Conservation (phyloP, 2,888 invertebrate genomes). For the Gibbula magus region DNA sequence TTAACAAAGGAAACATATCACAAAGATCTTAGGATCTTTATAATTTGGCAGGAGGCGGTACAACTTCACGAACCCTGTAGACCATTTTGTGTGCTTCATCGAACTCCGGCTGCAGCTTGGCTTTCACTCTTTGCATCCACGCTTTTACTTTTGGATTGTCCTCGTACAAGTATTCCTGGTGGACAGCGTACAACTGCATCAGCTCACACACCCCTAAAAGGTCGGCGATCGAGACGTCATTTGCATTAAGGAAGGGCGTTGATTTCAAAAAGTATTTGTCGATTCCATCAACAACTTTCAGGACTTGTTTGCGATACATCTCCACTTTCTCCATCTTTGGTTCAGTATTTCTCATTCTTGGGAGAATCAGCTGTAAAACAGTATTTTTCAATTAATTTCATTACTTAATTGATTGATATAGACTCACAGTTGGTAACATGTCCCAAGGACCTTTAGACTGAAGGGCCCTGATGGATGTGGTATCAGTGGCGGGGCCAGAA, state of each 20-base stretch:
- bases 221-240: conserved; percentile 70
- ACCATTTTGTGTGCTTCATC: conserved; percentile 62
- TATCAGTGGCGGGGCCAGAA: too few relatives aligned
- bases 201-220: conserved; percentile 69
- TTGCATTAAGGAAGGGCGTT: conserved; percentile 59
- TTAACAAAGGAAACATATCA: not conserved
- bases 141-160: conserved; percentile 57
- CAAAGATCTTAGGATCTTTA: not conserved
- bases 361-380: conserved; percentile 62
- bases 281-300: conserved; percentile 48
- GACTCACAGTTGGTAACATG: too few relatives aligned
- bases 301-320: conserved; percentile 45
- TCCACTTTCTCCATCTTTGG: conserved; percentile 59
- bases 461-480: too few relatives aligned
- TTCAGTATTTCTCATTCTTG: conserved; percentile 54
- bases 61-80: conserved; percentile 48
- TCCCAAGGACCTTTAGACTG: too few relatives aligned
- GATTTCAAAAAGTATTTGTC: conserved; percentile 66
- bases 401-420: too few relatives aligned
- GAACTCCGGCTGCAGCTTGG: conserved; percentile 56
- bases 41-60: conserved; percentile 10
- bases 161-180: conserved; percentile 59
- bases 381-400: too few relatives aligned
- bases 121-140: conserved; percentile 66
- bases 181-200: conserved; percentile 64